Base-by-base conservation (phyloP, 2,888 invertebrate species). In the Ischnus inquisitorius region DNA sequence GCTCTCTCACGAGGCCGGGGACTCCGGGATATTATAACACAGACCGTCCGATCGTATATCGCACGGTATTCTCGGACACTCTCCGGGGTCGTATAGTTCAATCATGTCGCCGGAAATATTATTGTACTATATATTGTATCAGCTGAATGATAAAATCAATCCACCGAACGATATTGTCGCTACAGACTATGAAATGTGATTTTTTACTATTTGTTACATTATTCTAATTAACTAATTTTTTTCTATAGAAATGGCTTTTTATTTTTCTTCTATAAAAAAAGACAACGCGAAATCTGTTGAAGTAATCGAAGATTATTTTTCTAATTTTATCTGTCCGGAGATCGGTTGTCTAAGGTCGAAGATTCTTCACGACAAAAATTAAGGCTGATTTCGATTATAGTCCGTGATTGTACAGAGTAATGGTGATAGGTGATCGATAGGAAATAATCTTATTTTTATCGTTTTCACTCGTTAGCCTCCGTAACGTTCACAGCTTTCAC, bases 391-490 rank as follows among this genome's bases (percentile, higher is more conserved):
- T 34, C 34, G 34, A 34, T 34, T 34, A 3, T 34, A 3, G 34
- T 34, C 34, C 34, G 34, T 34, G 34, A 34, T 34, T 34, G n/a
- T n/a, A 34, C 6, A 34, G 8, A 65, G 22, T 10, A 41, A 28
- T 25, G 14, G 14, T 14, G 57, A 28, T 28, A 60, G 28, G 1
- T 4, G 28, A 28, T 3, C 28, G 28, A 77, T 60, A 43, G 43
- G 39, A 75, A 64, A 48, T 12, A 48, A 62, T 14, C 12, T 28
- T 1, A 64, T 67, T 77, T 68, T 57, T 34, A 78, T 69, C n/a
- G 48, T 25, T 69, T 39, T 10, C n/a, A 67, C 79, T 68, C 83
- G 79, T 80, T 77, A 68, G 62, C 54, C 34, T 64, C 80, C 54
- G 76, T 60, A 67, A 57, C 62, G 62, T 74, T 77, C 65, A 54